Base-by-base conservation (phyloP, 2,888 invertebrate genomes). In the Stenodera caucasica region DNA sequence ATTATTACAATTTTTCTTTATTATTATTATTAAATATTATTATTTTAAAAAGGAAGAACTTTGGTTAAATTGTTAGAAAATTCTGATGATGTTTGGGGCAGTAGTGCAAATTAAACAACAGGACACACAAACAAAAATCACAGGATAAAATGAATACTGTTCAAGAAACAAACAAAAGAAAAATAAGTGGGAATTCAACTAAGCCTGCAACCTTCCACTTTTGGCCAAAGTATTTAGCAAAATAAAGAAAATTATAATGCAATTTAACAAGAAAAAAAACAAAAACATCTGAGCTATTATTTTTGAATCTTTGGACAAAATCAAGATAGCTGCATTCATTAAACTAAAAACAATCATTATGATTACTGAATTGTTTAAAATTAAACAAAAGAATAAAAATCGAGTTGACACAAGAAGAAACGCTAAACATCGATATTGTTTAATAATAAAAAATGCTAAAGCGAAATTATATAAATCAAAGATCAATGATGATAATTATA, bases 71-170 rank as follows among this genome's bases (percentile, higher is more conserved):
- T 30, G 29, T 55, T 54, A 57, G 40, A 49, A 11, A 53, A 33
- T 11, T 53, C 63, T 57, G 52, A 49, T 55, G 55, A 51, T 49
- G 50, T 23, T 49, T 51, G n/a, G 8, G 18, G 37, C 37, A 9
- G 15, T 15, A 40, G 37, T 0, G 37, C 37, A 40, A 18, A 40
- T 37, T 15, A 37, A 15, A 40, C 35, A 35, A 35, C 37, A 40
- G 37, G 1, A 40, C 15, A 40, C 37, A 40, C 37, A 18, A 40
- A 18, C 37, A 40, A 40, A 40, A 68, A 71, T 71, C 70, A 71
- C 71, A 71, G 69, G 67, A 66, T 66, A 66, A 64, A 64, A 66
- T 67, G 70, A 70, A 70, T 68, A 69, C 69, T 69, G 70, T 64
- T 65, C 57, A 63, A 54, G 55, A 58, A 63, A 55, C 63, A 60